phyloP scores from a whole-genome alignment of 2,888 invertebrate genomes.

The Bibio marci region DNA sequence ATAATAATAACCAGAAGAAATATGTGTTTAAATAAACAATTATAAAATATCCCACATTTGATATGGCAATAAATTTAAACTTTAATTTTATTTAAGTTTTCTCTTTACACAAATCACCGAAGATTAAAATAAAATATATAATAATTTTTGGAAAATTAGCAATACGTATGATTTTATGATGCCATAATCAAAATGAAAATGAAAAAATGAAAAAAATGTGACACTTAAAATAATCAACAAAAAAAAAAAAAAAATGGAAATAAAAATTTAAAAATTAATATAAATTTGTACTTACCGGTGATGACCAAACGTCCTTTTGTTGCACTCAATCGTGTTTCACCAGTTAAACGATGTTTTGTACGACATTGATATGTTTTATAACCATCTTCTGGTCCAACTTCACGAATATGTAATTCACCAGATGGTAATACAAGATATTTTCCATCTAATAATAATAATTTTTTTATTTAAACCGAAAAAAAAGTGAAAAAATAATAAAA shows the following conservation, averaged over 20 bases:
- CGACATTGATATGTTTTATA: conserved; percentile 88
- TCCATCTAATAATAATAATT: conserved; percentile 63
- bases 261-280: conserved; percentile 8
- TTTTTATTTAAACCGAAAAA: conserved; percentile 5
- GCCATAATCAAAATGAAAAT: no score
- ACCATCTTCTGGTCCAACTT: conserved; percentile 88
- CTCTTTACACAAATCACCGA: no score
- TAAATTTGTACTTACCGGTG: conserved; percentile 58
- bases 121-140: no score
- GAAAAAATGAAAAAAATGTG: no score
- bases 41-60: no score
- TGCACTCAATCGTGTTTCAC: conserved; percentile 81
- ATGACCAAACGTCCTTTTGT: conserved; percentile 88
- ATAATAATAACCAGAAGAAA: no score
- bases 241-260: background rate
- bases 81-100: no score
- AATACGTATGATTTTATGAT: no score
- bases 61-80: no score
- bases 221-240: background rate
- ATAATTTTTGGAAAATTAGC: no score
- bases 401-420: conserved; percentile 88
- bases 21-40: no score
- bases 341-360: conserved; percentile 82
- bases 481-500: background rate
- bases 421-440: conserved; percentile 89